These are phyloP conservation scores for Picus viridis DNA, from an alignment of 2,797 vertebrate genomes.

Conservation along the genomic window DNA sequence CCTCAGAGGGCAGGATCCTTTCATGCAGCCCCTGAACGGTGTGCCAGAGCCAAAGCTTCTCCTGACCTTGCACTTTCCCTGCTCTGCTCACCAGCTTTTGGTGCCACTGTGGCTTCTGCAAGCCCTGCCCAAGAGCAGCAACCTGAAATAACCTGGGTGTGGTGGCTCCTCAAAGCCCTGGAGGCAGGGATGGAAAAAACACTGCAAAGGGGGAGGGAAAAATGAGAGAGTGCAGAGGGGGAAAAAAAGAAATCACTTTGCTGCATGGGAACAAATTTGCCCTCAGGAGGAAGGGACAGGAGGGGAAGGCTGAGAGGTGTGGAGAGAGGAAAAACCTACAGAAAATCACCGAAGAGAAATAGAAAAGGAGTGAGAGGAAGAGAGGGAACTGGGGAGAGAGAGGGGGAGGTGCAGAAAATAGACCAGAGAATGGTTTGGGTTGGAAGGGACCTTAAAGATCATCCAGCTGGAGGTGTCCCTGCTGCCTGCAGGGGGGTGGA, in stretches of 20 bases:
- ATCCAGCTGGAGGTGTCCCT: no score
- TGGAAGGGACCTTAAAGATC: no score
- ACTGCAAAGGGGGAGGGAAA: not conserved
- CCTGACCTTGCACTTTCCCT: conserved; percentile 15
- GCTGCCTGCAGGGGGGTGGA: no score
- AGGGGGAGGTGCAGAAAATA: not conserved
- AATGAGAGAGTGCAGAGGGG: no score
- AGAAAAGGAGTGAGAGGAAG: not conserved
- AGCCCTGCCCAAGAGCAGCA: not conserved
- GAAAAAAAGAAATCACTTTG: not conserved
- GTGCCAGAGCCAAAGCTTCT: not conserved
- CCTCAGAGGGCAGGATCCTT: not conserved
- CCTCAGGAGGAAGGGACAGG: not conserved
- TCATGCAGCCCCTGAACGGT: not conserved
- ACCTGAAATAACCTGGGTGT: conserved; percentile 49
- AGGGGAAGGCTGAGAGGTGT: not conserved
- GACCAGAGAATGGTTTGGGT: no score
- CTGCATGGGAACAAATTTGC: not conserved
- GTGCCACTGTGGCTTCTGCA: conserved; percentile 1
- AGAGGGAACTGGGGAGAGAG: not conserved
- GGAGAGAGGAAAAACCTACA: not conserved
- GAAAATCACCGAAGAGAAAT: not conserved
- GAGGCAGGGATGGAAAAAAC: not conserved
- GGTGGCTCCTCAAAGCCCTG: not conserved
- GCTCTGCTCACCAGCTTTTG: not conserved